Base-by-base conservation (phyloP, 2,113 vertebrate species). In the Cacatua alba region DNA sequence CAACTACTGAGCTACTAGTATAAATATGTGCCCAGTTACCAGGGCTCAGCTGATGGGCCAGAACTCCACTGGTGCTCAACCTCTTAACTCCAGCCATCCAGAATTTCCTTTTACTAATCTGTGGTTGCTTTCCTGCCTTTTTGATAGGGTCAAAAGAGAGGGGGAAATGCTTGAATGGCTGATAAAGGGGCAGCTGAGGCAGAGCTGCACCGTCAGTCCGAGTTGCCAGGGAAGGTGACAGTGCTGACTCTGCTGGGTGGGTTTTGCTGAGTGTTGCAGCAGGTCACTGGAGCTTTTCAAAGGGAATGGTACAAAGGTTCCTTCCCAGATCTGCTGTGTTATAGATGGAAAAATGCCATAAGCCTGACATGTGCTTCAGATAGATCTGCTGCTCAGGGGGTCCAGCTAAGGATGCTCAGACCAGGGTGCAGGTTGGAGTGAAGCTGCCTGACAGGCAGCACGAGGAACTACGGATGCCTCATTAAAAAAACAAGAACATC, bases 271-370 rank as follows among this genome's bases (percentile, higher is more conserved):
- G 57, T 37, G 19, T 64, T 86, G 74, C 7, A 5, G 44, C 26
- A 64, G 48, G 51, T 91, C 86, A 67, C 72, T 86, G 84, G n/a
- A 76, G 83, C 94, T 85, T 92, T 74, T 81, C 86, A 57, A 71
- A 86, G 31, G 51, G 44, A 82, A 63, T 1, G 18, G 88, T 82
- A 43, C 91, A 94, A 93, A 95, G 83, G 69, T 94, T 94, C 81
- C 80, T 95, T 52, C 55, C 35, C 52, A 33, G 46, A 60, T 46
- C 64, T 92, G 49, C 77, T 86, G 72, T 6, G 0, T 64, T 78
- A 68, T 18, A 90, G 64, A 57, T 49, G 39, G 86, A 37, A 71
- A 83, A 84, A 79, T 48, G 41, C 69, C 3, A 0, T 69, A 65
- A 95, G 37, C 25, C 41, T 62, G 55, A 37, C 37, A 8, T 29